A percentile compares a stretch with the other conserved stretches of the same genome.
Evolutionary conservation across 2,888 invertebrate species (phyloP).

Genomic region (Halictus ligatus): DNA sequence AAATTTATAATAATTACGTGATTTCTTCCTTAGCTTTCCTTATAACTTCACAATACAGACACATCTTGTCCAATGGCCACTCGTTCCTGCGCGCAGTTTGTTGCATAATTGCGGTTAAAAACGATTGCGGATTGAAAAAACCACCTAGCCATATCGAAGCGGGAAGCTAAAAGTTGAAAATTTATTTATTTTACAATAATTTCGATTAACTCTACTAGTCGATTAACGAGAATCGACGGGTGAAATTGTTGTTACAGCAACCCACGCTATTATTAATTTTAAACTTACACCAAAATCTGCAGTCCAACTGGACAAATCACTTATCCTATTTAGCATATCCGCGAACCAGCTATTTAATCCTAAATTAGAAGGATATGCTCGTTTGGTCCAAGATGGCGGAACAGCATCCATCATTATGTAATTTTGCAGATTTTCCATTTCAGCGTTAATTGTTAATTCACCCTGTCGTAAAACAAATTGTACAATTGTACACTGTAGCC

Average conservation of each 20-base stretch:
- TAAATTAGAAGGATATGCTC: slow-evolving; percentile 95
- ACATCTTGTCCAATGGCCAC: slow-evolving; percentile 98
- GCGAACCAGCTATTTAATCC: slow-evolving; percentile 94
- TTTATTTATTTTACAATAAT: slow-evolving; percentile 3
- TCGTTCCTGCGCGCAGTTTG: slow-evolving; percentile 98
- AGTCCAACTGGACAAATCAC: slow-evolving; percentile 94
- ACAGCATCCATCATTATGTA: slow-evolving; percentile 95
- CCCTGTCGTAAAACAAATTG: slow-evolving; percentile 86
- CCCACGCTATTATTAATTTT: background rate
- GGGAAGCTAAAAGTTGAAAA: slow-evolving; percentile 87
- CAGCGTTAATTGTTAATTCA: slow-evolving; percentile 95
- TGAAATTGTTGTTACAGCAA: background rate
- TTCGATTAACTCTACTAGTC: background rate
- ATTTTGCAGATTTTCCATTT: slow-evolving; percentile 95
- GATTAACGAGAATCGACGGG: background rate
- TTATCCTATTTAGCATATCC: slow-evolving; percentile 92
- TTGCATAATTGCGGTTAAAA: slow-evolving; percentile 98
- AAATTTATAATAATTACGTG: slow-evolving; percentile 84
- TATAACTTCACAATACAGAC: slow-evolving; percentile 96
- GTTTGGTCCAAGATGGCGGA: slow-evolving; percentile 93
- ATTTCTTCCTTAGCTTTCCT: slow-evolving; percentile 95
- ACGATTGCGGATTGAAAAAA: slow-evolving; percentile 98
- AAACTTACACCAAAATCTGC: slow-evolving; percentile 90
- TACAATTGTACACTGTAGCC: background rate
- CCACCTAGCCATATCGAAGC: slow-evolving; percentile 96